Base-by-base conservation (phyloP, 1,140 invertebrate genomes). In the Ridgeia piscesae region DNA sequence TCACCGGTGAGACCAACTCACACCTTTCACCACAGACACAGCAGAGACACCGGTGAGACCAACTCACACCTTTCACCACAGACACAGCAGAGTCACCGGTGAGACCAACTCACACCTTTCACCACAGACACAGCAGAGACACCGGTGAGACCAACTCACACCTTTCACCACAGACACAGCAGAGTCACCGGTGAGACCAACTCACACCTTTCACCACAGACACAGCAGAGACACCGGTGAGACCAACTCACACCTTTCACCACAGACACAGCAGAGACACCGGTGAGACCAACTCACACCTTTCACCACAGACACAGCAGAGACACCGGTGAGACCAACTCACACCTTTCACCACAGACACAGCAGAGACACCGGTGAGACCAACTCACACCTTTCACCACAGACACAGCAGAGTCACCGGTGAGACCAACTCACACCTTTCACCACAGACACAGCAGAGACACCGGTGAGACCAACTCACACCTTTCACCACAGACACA, bases 211-310 rank as follows among this genome's bases (percentile, higher is more conserved):
- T 77, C 58, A 0, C 58, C n/a, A n/a, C n/a, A 95, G 94, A 93
- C 31, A 92, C 35, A 92, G 92, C 42, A 92, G 89, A 35, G 27
- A 89, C 33, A 42, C 34, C n/a, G 48, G 31, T 33, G 31, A 90
- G n/a, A 92, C 8, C 35, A 92, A 91, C 2, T 91, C 4, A 77
- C 27, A 77, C 58, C 14, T 27, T 31, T 77, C 58, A 0, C 58
- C n/a, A n/a, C n/a, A 95, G 94, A 93, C 31, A 92, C 35, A 92
- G 92, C 42, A 92, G 89, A 35, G 27, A 89, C 33, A 42, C 34
- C n/a, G 48, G 31, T 33, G 31, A 90, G n/a, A 92, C 8, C 35
- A 92, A 91, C 2, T 91, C 4, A 77, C 27, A 77, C 58, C 14
- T 27, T 31, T 77, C 58, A 0, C 58, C n/a, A n/a, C n/a, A 95